These are phyloP conservation scores for Damaliscus lunatus DNA, from an alignment of 2,113 vertebrate genomes.

Conservation along the genomic window DNA sequence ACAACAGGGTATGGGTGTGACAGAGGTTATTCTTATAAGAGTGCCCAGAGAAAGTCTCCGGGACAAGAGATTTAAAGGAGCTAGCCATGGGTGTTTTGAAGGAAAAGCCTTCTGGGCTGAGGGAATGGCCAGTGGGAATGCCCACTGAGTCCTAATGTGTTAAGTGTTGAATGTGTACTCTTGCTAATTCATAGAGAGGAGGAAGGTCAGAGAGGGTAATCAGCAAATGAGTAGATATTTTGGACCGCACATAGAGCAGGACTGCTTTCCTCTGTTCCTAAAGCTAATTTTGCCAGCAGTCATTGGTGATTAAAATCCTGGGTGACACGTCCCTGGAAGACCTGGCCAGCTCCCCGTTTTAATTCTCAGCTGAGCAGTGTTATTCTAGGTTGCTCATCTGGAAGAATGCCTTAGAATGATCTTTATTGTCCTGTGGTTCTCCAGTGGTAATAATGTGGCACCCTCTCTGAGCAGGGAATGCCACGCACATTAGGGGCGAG, in stretches of 20 bases:
- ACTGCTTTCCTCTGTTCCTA: neutral
- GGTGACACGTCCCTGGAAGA: neutral
- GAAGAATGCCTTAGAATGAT: conserved; percentile 59
- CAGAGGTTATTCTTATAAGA: neutral
- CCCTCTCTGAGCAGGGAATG: neutral
- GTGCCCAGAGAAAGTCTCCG: neutral
- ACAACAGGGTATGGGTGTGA: neutral
- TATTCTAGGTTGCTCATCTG: conserved; percentile 57
- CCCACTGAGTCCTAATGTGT: neutral
- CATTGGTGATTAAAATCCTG: conserved; percentile 35
- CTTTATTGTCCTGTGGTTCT: conserved; percentile 57
- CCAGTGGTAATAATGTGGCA: neutral
- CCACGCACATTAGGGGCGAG: neutral
- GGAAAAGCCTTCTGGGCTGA: neutral
- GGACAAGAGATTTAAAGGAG: neutral
- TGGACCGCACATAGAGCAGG: neutral
- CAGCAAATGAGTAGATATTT: neutral
- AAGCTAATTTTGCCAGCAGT: neutral
- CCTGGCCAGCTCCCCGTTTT: neutral
- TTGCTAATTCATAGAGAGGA: neutral
- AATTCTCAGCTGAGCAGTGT: conserved; percentile 46
- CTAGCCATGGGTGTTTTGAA: neutral
- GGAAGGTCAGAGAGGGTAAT: neutral
- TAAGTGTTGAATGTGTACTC: neutral
- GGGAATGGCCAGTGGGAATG: neutral